Evolutionary conservation across 2,113 vertebrate genomes (phyloP), one percentile per base, ranked within the genome.

Genomic region (Melanocharis versteri): DNA sequence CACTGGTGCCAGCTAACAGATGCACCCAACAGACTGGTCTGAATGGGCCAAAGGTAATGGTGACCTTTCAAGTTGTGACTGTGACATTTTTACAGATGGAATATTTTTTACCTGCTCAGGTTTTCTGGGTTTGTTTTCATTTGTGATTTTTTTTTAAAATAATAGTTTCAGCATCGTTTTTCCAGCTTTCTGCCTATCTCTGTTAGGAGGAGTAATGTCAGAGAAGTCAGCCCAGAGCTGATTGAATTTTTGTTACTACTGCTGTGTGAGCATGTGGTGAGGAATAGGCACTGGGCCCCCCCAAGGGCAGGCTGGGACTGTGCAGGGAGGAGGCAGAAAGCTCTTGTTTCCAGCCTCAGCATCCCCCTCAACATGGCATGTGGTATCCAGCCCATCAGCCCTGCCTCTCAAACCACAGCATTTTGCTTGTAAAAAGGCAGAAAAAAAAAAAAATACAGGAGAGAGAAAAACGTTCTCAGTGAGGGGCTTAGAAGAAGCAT

Each of bases 251-350:
- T 51, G 7, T 56, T 64, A 4, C 7, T 48, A 31, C 30, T 88
- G 51, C 56, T 84, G 3, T 0, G 0, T 27, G 28, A 68, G 37
- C 22, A 30, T 10, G 7, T 9, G 22, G 28, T 44, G 6, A 82
- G 44, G 40, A 79, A 30, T 0, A 73, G 56, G 22, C 8, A 2
- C 24, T 48, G 71, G 18, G 48, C 47, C 15, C 22, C 60, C 39
- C 51, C 64, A 33, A 21, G 56, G 30, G 9, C 7, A 58, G 60
- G 51, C 48, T 62, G 53, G 61, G 13, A 7, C 56, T 82, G 42
- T 33, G 39, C 3, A 1, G 47, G 60, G 37, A 78, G 26, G 61
- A 75, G 68, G 54, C 54, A 35, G 48, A 62, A 56, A 76, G 21
- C 28, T 81, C 33, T 31, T 23, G 7, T 44, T 68, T 58, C 56